Conservation (phyloP, 1,140 invertebrate species). For the Conopomorpha cramerella region DNA sequence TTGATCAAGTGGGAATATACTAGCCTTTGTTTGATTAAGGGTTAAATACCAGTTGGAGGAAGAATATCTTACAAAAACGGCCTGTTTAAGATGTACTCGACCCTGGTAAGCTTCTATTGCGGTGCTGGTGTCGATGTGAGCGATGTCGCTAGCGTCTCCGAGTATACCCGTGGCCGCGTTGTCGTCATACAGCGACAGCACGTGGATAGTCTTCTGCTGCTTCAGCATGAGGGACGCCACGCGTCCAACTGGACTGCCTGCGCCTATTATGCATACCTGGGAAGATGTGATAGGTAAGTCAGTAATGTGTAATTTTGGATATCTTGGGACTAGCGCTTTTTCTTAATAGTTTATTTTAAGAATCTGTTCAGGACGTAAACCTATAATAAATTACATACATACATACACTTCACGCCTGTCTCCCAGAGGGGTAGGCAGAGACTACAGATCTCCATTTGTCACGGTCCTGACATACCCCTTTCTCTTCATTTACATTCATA, state of each 20-base stretch:
- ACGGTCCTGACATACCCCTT: no score
- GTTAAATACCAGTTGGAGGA: no score
- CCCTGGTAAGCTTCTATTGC: slow-evolving; percentile 36
- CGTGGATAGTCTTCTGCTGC: slow-evolving; percentile 29
- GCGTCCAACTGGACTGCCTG: slow-evolving; percentile 34
- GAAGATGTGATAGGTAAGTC: neutral
- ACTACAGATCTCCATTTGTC: neutral
- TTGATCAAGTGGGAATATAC: no score
- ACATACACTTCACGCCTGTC: no score
- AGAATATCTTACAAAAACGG: slow-evolving; percentile 21
- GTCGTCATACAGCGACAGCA: slow-evolving; percentile 34
- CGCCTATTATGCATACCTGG: slow-evolving; percentile 35
- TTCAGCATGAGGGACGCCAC: slow-evolving; percentile 34
- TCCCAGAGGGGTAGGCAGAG: neutral
- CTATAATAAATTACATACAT: no score
- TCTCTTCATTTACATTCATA: no score
- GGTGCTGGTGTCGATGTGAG: slow-evolving; percentile 40
- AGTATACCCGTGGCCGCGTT: slow-evolving; percentile 18
- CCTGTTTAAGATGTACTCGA: slow-evolving; percentile 18
- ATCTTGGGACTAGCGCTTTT: neutral
- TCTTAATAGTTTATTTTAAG: neutral
- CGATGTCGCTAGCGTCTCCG: slow-evolving; percentile 32
- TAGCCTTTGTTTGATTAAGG: no score
- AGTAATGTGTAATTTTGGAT: neutral
- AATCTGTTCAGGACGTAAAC: no score